phyloP scores from a whole-genome alignment of 2,113 vertebrate species.

The Trachemys scripta region DNA sequence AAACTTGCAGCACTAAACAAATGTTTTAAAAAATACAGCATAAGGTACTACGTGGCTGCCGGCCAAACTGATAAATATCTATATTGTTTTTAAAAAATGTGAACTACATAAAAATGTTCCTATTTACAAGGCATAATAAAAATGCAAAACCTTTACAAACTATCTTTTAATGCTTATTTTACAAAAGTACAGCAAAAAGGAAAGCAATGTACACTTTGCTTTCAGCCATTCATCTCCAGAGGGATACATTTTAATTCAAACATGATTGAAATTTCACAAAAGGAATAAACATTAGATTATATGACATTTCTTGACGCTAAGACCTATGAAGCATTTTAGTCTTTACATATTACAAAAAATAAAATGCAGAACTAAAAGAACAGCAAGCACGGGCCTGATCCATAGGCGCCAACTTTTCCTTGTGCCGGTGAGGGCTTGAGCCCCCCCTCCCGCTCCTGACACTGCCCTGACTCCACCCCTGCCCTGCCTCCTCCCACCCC shows the following conservation, averaged over 20 bases:
- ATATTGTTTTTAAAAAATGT: not conserved
- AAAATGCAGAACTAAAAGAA: not conserved
- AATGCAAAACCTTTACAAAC: conserved; percentile 47
- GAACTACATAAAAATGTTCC: not conserved
- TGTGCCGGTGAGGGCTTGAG: too few relatives aligned
- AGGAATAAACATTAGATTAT: not conserved
- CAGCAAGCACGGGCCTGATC: not conserved
- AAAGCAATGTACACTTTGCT: conserved; percentile 55
- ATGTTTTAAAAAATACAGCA: not conserved
- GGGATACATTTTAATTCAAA: conserved; percentile 38
- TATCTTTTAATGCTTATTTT: conserved; percentile 52
- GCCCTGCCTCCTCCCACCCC: too few relatives aligned
- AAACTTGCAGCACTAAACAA: not conserved
- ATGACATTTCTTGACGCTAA: not conserved
- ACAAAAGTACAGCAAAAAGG: conserved; percentile 58
- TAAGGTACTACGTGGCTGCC: not conserved
- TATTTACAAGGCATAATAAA: conserved; percentile 42
- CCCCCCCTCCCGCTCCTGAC: too few relatives aligned
- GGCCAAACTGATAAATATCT: not conserved
- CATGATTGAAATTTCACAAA: not conserved
- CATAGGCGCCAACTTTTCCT: too few relatives aligned
- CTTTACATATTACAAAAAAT: not conserved
- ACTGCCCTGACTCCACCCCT: too few relatives aligned
- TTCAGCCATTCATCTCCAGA: conserved; percentile 48
- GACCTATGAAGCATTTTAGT: not conserved